Conservation (phyloP, 2,888 invertebrate genomes). For the Hymenopus coronatus region DNA sequence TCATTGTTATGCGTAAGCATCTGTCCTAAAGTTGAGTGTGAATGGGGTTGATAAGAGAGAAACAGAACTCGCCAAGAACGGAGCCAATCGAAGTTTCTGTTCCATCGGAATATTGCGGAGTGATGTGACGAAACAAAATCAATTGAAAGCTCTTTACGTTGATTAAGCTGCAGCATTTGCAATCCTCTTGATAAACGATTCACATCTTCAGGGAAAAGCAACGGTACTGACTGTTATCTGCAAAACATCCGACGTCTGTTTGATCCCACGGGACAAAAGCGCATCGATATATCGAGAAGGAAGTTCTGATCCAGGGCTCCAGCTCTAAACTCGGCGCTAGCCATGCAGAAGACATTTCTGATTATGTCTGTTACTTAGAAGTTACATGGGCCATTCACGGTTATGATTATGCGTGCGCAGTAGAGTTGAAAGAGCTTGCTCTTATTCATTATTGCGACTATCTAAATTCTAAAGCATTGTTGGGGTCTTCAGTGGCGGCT, state of each 20-base stretch:
- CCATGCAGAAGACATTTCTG: not conserved
- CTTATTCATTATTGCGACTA: too few relatives aligned
- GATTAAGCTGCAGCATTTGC: not conserved
- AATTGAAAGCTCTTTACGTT: not conserved
- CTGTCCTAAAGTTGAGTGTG: too few relatives aligned
- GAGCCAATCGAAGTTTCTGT: too few relatives aligned
- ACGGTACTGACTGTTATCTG: not conserved
- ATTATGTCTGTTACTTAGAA: too few relatives aligned
- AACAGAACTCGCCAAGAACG: too few relatives aligned
- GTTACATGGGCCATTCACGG: too few relatives aligned
- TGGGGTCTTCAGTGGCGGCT: too few relatives aligned
- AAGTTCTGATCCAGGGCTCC: not conserved
- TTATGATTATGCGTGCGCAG: too few relatives aligned
- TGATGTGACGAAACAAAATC: not conserved
- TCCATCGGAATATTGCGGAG: not conserved
- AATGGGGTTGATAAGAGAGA: too few relatives aligned
- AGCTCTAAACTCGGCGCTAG: not conserved
- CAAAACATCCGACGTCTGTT: not conserved
- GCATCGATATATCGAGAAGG: not conserved
- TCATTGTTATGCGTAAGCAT: too few relatives aligned
- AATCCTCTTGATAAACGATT: not conserved
- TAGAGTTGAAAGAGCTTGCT: too few relatives aligned
- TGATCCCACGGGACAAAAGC: not conserved
- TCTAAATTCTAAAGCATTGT: too few relatives aligned
- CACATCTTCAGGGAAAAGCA: not conserved